phyloP scores from a whole-genome alignment of 2,113 vertebrate species.

The Riparia riparia region DNA sequence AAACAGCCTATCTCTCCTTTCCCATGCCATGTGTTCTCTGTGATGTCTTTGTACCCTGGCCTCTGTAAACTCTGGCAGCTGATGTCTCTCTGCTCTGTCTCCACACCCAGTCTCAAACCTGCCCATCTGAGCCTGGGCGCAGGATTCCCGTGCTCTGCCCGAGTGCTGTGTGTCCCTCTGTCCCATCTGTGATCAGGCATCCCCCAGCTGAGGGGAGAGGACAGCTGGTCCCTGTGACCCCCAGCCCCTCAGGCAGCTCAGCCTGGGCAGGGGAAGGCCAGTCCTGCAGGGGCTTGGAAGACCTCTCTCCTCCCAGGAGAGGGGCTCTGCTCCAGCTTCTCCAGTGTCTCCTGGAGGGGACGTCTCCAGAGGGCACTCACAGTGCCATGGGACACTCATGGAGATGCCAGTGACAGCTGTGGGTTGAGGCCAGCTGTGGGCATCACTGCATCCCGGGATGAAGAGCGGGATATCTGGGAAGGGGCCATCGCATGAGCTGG shows the following conservation, averaged over 20 bases:
- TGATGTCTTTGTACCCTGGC: neutral
- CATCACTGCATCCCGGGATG: neutral
- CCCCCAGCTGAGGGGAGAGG: neutral
- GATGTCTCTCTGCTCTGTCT: neutral
- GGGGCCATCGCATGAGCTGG: neutral
- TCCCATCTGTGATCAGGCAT: neutral
- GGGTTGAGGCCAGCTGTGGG: neutral
- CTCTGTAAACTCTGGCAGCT: neutral
- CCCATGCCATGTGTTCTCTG: accelerated
- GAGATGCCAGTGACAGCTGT: neutral
- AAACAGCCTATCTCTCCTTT: neutral
- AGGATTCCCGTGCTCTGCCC: neutral
- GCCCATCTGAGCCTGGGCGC: accelerated
- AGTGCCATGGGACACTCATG: neutral
- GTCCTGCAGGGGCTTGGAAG: neutral
- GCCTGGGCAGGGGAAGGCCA: neutral
- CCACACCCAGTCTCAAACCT: neutral
- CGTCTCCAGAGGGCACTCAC: accelerated
- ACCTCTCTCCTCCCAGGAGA: neutral
- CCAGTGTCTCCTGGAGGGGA: neutral
- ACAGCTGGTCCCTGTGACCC: neutral
- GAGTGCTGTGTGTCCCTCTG: accelerated
- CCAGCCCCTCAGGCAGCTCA: neutral
- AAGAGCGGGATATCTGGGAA: neutral
- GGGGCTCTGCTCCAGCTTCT: neutral